A percentile compares a stretch with the other conserved stretches of the same genome.
These are phyloP conservation scores for Symphodus melops DNA, from an alignment of 2,113 vertebrate species.

Conservation along the genomic window DNA sequence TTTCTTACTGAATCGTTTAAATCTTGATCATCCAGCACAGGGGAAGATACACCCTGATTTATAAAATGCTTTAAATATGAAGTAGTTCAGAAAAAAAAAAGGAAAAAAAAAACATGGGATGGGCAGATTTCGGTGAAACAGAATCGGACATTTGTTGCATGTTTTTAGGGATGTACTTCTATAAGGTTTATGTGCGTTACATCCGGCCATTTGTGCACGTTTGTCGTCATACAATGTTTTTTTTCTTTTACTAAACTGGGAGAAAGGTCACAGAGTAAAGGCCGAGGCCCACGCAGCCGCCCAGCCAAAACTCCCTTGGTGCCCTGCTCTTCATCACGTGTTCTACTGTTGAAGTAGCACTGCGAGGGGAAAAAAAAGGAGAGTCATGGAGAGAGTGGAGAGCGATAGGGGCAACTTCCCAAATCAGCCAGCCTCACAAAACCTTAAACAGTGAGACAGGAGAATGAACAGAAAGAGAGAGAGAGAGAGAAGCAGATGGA, in stretches of 20 bases:
- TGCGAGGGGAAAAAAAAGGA: not conserved
- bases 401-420: slow-evolving; percentile 17
- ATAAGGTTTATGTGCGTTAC: slow-evolving; percentile 14
- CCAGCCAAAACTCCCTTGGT: slow-evolving; percentile 60
- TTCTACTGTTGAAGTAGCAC: slow-evolving; percentile 20
- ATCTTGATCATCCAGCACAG: too few species aligned
- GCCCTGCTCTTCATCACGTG: slow-evolving; percentile 55
- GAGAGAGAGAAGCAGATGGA: slow-evolving; percentile 4
- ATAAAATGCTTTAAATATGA: too few species aligned
- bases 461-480: slow-evolving; percentile 20
- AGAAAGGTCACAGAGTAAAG: slow-evolving; percentile 61
- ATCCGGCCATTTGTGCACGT: slow-evolving; percentile 18
- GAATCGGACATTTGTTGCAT: not conserved
- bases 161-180: not conserved
- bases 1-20: not conserved
- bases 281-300: slow-evolving; percentile 55
- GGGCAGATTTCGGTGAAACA: not conserved
- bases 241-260: slow-evolving; percentile 57
- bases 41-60: too few species aligned
- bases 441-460: slow-evolving; percentile 31
- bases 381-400: not conserved
- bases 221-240: slow-evolving; percentile 26
- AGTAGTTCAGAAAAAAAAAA: too few species aligned
- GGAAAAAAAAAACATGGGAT: too few species aligned
- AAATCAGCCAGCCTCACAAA: slow-evolving; percentile 43